Conservation (phyloP, 2,888 invertebrate genomes). For the Leptinotarsa peninsularis region DNA sequence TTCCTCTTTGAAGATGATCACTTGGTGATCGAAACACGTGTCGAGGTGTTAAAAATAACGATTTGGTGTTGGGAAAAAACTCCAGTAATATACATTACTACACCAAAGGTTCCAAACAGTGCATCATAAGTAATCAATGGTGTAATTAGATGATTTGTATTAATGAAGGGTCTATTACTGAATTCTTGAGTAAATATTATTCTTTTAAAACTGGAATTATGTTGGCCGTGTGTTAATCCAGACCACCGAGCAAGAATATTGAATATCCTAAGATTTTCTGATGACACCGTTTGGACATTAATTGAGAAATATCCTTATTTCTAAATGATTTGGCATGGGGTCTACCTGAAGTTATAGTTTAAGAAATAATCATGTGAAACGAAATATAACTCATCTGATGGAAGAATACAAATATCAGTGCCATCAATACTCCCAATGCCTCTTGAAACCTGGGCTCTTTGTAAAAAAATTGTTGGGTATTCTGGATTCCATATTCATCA, state of each 20-base stretch:
- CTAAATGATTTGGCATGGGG: background rate
- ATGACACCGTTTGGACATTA: constrained; percentile 35
- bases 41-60: too few relatives aligned
- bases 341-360: constrained; percentile 14
- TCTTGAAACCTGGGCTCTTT: constrained; percentile 20
- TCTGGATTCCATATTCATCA: constrained; percentile 13
- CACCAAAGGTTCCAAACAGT: too few relatives aligned
- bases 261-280: constrained; percentile 16
- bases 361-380: background rate
- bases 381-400: constrained; percentile 19
- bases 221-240: constrained; percentile 28
- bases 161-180: constrained; percentile 42
- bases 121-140: constrained; percentile 41
- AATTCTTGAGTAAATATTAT: constrained; percentile 30
- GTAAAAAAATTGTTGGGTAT: constrained; percentile 9
- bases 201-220: constrained; percentile 24
- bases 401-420: constrained; percentile 21
- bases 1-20: too few relatives aligned
- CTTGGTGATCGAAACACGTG: too few relatives aligned
- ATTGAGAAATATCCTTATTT: constrained; percentile 26
- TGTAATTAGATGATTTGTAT: constrained; percentile 46
- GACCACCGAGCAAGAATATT: constrained; percentile 23
- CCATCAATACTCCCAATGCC: constrained; percentile 30
- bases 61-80: background rate
- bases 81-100: too few relatives aligned